Conservation (phyloP, 2,888 invertebrate genomes). For the Caenorhabditis sinica region DNA sequence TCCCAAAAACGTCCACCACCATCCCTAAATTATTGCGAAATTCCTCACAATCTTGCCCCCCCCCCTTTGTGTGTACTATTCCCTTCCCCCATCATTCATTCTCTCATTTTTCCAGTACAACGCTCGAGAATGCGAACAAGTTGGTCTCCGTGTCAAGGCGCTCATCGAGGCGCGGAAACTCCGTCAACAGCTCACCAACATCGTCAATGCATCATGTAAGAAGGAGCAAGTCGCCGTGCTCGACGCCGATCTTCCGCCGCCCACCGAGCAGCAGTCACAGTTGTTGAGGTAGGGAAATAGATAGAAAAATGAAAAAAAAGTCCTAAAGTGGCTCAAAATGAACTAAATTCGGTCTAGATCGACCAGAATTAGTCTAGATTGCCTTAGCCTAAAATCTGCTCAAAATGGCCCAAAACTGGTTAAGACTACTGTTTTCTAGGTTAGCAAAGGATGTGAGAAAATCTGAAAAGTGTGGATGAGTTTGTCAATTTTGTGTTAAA, state of each 20-base stretch:
- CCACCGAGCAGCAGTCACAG: conserved; percentile 86
- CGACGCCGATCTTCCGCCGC: conserved; percentile 88
- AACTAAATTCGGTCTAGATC: no score
- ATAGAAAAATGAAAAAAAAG: no score
- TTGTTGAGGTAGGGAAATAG: conserved; percentile 71
- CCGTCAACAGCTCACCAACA: conserved; percentile 91
- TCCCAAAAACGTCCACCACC: no score
- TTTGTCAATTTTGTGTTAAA: no score
- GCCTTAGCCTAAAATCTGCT: no score
- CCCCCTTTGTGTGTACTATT: not conserved
- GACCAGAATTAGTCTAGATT: no score
- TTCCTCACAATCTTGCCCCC: conserved; percentile 4
- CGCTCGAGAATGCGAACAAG: conserved; percentile 66
- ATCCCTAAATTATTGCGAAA: no score
- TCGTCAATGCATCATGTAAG: conserved; percentile 89
- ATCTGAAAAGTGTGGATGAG: no score
- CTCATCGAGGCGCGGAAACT: conserved; percentile 94
- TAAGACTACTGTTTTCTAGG: no score
- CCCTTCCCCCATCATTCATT: not conserved
- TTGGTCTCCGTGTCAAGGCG: conserved; percentile 90
- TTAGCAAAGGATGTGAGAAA: no score
- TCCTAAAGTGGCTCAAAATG: no score
- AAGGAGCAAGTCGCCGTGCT: conserved; percentile 84
- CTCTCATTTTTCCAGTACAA: conserved; percentile 68
- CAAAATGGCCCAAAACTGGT: no score